Conservation (phyloP, 2,113 vertebrate genomes). For the Odocoileus virginianus region DNA sequence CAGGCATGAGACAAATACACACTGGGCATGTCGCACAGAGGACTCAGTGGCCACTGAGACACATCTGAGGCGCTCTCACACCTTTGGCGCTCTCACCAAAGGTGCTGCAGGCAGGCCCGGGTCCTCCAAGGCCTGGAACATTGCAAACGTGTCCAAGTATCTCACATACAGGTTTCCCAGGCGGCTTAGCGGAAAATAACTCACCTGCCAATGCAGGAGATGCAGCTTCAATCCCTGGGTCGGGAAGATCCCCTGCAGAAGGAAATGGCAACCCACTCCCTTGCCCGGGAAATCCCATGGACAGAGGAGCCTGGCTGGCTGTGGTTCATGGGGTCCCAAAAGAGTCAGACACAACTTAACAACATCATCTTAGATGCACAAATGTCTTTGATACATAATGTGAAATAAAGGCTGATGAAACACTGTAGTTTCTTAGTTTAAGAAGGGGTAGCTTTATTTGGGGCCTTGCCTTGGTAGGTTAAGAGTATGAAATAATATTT, state of each 20-base stretch:
- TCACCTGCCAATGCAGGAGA: neutral
- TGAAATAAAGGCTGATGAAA: slow-evolving; percentile 9
- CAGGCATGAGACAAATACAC: neutral
- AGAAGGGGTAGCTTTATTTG: neutral
- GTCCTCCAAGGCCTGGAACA: neutral
- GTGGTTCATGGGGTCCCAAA: neutral
- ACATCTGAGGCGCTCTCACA: neutral
- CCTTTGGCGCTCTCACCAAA: neutral
- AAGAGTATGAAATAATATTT: slow-evolving; percentile 27
- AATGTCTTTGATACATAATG: neutral
- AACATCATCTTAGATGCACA: neutral
- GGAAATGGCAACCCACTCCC: neutral
- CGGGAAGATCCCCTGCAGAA: neutral
- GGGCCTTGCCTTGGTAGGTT: neutral
- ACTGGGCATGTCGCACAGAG: neutral
- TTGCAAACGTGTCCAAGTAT: neutral
- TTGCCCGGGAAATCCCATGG: neutral
- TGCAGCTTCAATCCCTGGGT: neutral
- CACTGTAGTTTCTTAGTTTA: neutral
- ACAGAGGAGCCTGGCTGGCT: neutral
- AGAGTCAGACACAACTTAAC: neutral
- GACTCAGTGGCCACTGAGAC: neutral
- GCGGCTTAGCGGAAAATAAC: neutral
- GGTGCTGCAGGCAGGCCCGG: neutral
- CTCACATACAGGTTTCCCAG: neutral